Conservation (phyloP, 2,113 vertebrate species). For the Okapia johnstoni region DNA sequence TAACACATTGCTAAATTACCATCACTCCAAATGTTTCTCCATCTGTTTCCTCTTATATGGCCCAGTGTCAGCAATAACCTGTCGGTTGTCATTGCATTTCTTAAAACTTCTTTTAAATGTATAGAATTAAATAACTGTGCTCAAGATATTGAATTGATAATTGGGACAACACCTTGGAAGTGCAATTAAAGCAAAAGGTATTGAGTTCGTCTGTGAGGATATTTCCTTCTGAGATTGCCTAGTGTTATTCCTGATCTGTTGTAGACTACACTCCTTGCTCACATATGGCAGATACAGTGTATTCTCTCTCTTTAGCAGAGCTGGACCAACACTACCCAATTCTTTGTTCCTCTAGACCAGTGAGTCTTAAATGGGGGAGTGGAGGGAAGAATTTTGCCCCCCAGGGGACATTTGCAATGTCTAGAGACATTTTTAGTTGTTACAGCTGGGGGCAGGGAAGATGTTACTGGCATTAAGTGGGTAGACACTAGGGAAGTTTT, state of each 20-base stretch:
- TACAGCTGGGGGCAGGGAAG: background rate
- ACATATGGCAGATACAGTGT: background rate
- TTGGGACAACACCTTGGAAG: background rate
- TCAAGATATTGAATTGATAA: background rate
- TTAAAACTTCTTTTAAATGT: conserved; percentile 39
- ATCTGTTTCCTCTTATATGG: conserved; percentile 49
- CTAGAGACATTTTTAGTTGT: background rate
- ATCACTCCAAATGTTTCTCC: conserved; percentile 59
- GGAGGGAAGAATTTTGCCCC: background rate
- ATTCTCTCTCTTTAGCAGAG: background rate
- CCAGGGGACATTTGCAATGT: background rate
- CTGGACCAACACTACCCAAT: background rate
- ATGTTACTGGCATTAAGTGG: background rate
- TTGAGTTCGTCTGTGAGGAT: background rate
- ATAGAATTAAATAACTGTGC: background rate
- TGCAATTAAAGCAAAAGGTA: background rate
- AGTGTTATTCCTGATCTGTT: background rate
- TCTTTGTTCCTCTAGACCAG: background rate
- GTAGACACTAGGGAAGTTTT: background rate
- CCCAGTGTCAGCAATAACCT: conserved; percentile 40
- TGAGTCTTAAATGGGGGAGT: background rate
- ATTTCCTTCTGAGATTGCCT: background rate
- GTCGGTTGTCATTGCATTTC: background rate
- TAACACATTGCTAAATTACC: conserved; percentile 22
- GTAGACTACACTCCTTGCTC: background rate